A percentile compares a stretch with the other conserved stretches of the same genome.
Conservation (phyloP, 37 sponge, comb jelly and placozoan genomes). For the Oscarella lobularis region DNA sequence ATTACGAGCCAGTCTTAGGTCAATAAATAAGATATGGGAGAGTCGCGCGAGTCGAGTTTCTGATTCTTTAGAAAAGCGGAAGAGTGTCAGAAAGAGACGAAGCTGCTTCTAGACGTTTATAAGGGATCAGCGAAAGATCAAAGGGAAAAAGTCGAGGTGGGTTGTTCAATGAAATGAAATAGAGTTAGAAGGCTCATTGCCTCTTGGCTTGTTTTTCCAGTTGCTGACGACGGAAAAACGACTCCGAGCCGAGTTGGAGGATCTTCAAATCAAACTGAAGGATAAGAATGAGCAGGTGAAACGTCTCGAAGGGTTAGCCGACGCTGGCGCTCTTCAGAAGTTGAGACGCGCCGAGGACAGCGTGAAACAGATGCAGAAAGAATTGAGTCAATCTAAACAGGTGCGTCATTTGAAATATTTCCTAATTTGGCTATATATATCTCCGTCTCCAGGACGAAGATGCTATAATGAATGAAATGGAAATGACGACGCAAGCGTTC, state of each 20-base stretch:
- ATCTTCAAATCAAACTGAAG: slow-evolving; percentile 29
- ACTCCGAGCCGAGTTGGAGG: slow-evolving; percentile 14
- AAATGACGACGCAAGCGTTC: slow-evolving; percentile 79
- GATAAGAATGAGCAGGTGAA: slow-evolving; percentile 1
- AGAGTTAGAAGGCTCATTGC: no score
- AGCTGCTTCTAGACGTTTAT: slow-evolving; percentile 28
- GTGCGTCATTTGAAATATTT: slow-evolving; percentile 8
- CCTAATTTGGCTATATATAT: neutral
- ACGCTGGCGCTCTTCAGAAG: neutral
- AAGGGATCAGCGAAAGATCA: slow-evolving; percentile 25
- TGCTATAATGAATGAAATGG: slow-evolving; percentile 84
- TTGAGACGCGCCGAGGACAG: slow-evolving; percentile 1
- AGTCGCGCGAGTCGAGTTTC: no score
- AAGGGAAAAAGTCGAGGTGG: slow-evolving; percentile 32
- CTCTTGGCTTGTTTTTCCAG: neutral
- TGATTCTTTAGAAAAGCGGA: slow-evolving; percentile 16
- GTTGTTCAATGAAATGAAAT: no score
- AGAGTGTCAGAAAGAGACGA: slow-evolving; percentile 27
- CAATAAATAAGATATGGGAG: no score
- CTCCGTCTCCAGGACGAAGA: slow-evolving; percentile 47
- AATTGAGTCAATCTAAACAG: neutral
- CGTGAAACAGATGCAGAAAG: slow-evolving; percentile 16
- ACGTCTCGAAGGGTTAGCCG: neutral
- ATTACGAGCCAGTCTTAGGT: neutral
- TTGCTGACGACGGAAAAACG: slow-evolving; percentile 4